Evolutionary conservation across 2,888 invertebrate species (phyloP).

Genomic region (Acrobasis consociella): DNA sequence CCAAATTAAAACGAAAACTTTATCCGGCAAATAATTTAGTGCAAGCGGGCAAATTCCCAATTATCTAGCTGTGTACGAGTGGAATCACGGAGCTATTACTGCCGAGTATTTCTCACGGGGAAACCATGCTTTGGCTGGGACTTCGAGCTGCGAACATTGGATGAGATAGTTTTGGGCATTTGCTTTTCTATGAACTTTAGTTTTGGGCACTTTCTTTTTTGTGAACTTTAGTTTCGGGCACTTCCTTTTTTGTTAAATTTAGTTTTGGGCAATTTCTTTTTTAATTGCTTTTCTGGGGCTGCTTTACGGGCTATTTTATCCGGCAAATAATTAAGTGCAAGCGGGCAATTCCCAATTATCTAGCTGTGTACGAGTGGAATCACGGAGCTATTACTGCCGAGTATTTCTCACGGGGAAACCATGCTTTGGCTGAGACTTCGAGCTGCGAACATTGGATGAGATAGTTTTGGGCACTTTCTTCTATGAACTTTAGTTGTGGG

Average conservation of each 20-base stretch:
- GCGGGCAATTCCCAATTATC: constrained; percentile 58
- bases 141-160: constrained; percentile 32
- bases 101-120: constrained; percentile 66
- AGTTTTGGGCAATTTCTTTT: no score
- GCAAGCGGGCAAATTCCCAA: constrained; percentile 51
- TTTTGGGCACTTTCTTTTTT: no score
- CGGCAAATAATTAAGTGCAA: constrained; percentile 29
- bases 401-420: constrained; percentile 68
- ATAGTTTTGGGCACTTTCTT: constrained; percentile 6
- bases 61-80: constrained; percentile 54
- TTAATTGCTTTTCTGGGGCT: no score
- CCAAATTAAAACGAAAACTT: constrained; percentile 17
- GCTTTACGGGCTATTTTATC: no score
- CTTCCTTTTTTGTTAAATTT: no score
- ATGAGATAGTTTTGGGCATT: constrained; percentile 32
- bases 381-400: constrained; percentile 50
- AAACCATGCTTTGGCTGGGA: constrained; percentile 44
- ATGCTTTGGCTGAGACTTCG: constrained; percentile 37
- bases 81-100: constrained; percentile 53
- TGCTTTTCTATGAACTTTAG: no score
- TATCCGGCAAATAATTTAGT: constrained; percentile 27
- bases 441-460: constrained; percentile 38
- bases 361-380: constrained; percentile 50
- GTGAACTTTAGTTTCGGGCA: no score
- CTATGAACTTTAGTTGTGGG: no score